Conservation (phyloP, 2,888 invertebrate genomes). For the Acronicta aceris region DNA sequence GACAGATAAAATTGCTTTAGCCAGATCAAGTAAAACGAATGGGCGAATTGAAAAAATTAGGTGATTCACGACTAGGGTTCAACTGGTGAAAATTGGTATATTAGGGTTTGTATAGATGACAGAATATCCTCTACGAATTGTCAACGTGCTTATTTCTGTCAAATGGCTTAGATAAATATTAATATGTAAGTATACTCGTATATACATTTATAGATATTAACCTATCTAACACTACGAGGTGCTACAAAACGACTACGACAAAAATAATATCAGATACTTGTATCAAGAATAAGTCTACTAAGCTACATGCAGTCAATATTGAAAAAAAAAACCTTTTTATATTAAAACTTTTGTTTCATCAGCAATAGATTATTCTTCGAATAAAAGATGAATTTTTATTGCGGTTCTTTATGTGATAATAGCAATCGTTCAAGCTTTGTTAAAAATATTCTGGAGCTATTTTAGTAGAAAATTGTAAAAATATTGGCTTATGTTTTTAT, state of each 20-base stretch:
- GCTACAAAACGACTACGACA: no score
- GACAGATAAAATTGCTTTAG: slow-evolving; percentile 62
- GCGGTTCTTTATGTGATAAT: not conserved
- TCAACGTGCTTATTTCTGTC: not conserved
- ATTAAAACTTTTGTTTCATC: no score
- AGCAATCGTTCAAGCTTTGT: not conserved
- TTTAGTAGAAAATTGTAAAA: slow-evolving; percentile 31
- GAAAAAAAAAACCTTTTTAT: no score
- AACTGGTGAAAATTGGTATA: slow-evolving; percentile 38
- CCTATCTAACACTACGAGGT: no score
- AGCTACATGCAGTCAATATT: no score
- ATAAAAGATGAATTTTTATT: not conserved
- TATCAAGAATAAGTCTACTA: no score
- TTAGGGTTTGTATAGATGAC: slow-evolving; percentile 22
- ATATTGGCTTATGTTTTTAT: slow-evolving; percentile 59
- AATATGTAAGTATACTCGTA: no score
- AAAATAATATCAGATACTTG: no score
- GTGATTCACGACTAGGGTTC: slow-evolving; percentile 54
- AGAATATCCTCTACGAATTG: not conserved
- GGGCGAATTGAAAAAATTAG: slow-evolving; percentile 57
- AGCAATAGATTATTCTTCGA: no score
- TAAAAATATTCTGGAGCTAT: slow-evolving; percentile 11
- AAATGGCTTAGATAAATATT: no score
- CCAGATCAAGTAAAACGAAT: slow-evolving; percentile 58
- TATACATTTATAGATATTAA: no score